A percentile compares a stretch with the other conserved stretches of the same genome.
These are phyloP conservation scores for Stenodema calcarata DNA, from an alignment of 2,888 invertebrate species.

Conservation along the genomic window DNA sequence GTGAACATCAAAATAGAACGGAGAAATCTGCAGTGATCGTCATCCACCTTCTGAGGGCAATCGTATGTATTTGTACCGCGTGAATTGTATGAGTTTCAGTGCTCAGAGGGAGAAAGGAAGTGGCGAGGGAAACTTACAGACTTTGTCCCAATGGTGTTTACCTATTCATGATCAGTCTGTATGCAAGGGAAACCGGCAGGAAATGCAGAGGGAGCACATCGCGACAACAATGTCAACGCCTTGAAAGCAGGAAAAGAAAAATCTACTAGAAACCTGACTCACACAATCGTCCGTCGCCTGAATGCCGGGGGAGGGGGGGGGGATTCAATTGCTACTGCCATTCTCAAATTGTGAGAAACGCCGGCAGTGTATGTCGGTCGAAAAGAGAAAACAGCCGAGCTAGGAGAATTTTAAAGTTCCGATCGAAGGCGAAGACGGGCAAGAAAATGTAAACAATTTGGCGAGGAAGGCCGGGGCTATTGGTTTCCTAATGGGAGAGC, in stretches of 20 bases:
- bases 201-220: not conserved
- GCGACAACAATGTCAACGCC: not conserved
- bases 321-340: not conserved
- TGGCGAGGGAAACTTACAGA: not conserved
- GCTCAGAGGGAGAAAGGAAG: not conserved
- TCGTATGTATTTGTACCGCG: not conserved
- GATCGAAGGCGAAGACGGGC: not conserved
- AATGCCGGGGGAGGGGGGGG: not conserved
- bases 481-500: not conserved
- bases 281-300: not conserved
- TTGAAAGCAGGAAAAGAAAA: not conserved
- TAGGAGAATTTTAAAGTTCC: not conserved
- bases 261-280: not conserved
- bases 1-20: too few species aligned
- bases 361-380: not conserved
- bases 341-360: not conserved
- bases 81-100: not conserved
- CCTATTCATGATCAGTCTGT: not conserved
- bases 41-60: not conserved
- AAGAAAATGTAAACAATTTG: not conserved
- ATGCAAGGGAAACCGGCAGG: not conserved
- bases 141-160: not conserved
- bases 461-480: not conserved
- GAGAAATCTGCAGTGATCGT: too few species aligned
- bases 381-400: not conserved